Conservation (phyloP, 2,888 invertebrate genomes). For the Cylloceria caligata region DNA sequence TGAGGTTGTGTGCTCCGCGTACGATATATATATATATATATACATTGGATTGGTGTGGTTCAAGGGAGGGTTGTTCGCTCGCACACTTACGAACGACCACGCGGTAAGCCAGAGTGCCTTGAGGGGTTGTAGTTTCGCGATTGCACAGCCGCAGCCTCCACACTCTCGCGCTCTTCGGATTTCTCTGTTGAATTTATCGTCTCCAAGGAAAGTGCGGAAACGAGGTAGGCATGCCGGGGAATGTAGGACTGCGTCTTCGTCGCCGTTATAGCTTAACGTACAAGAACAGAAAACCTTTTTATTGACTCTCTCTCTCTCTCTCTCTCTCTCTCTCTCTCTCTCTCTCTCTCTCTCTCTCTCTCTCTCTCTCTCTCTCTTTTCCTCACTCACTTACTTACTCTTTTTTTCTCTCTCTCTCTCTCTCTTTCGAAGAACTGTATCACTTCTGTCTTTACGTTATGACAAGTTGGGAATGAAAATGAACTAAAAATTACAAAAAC, state of each 20-base stretch:
- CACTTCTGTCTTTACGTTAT: no score
- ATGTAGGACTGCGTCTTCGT: background rate
- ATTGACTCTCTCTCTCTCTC: background rate
- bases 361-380: no score
- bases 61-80: constrained; percentile 45
- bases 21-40: background rate
- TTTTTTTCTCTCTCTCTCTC: no score
- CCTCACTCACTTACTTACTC: no score
- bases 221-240: constrained; percentile 16
- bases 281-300: background rate
- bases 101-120: constrained; percentile 39
- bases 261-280: background rate
- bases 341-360: no score
- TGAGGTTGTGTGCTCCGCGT: background rate
- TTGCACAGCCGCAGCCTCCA: constrained; percentile 49
- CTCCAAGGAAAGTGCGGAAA: constrained; percentile 49
- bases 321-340: no score
- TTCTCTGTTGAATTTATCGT: constrained; percentile 51
- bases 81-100: constrained; percentile 54
- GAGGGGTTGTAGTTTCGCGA: constrained; percentile 59
- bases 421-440: no score
- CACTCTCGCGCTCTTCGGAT: constrained; percentile 26
- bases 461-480: no score
- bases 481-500: no score
- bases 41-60: constrained; percentile 34